phyloP scores from a whole-genome alignment of 2,888 invertebrate genomes.

The Agonopterix subpropinquella region DNA sequence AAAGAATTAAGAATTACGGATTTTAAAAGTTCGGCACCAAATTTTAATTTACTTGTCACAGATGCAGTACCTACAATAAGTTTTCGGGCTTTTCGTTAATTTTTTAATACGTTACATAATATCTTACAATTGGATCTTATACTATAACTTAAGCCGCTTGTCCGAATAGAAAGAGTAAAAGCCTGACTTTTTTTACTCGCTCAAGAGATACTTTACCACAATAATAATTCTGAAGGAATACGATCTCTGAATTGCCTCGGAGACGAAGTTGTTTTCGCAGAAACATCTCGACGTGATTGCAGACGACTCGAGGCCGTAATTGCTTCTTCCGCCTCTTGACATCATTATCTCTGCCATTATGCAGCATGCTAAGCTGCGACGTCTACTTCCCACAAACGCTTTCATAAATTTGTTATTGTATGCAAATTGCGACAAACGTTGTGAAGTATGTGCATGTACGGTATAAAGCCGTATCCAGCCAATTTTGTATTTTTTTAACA shows the following conservation, averaged over 20 bases:
- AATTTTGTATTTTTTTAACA: no score
- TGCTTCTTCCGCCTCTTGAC: constrained; percentile 67
- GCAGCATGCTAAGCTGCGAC: constrained; percentile 45
- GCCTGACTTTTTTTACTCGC: not conserved
- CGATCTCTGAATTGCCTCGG: constrained; percentile 40
- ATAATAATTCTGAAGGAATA: constrained; percentile 34
- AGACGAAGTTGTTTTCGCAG: constrained; percentile 28
- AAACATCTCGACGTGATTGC: constrained; percentile 49
- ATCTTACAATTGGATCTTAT: no score
- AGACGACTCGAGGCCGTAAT: constrained; percentile 43
- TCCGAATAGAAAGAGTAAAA: constrained; percentile 1
- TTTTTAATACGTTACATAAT: no score
- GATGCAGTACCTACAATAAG: no score
- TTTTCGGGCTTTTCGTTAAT: no score
- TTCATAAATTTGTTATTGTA: constrained; percentile 35
- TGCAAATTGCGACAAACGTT: constrained; percentile 8
- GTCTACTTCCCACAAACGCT: constrained; percentile 26
- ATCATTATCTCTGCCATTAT: constrained; percentile 67
- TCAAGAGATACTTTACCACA: constrained; percentile 12
- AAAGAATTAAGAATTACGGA: no score
- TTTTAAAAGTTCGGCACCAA: no score
- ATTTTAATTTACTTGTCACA: no score
- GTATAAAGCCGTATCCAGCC: no score
- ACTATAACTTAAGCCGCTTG: constrained; percentile 3
- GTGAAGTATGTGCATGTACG: no score